phyloP scores from a whole-genome alignment of 2,797 vertebrate species.

The Sebastes baramenuke region DNA sequence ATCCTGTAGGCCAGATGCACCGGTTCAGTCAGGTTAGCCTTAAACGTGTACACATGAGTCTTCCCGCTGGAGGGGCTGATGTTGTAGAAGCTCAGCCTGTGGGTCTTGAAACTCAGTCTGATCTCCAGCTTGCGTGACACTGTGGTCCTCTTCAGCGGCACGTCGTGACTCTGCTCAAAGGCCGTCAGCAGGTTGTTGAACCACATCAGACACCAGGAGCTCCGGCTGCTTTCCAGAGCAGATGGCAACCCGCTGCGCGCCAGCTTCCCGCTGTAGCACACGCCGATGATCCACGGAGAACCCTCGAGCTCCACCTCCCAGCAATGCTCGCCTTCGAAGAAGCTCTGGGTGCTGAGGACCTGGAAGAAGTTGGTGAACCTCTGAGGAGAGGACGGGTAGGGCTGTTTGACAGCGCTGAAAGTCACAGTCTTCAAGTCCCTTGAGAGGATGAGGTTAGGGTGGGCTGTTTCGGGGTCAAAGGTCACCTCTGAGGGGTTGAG shows the following conservation, averaged over 20 bases:
- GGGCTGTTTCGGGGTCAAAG: constrained; percentile 78
- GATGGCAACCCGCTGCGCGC: constrained; percentile 74
- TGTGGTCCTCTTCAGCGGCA: constrained; percentile 76
- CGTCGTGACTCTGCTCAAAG: constrained; percentile 69
- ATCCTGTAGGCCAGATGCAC: constrained; percentile 82
- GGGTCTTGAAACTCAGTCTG: constrained; percentile 74
- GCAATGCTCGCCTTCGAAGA: constrained; percentile 76
- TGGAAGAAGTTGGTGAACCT: constrained; percentile 81
- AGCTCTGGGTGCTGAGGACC: constrained; percentile 80
- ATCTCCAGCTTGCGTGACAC: constrained; percentile 75
- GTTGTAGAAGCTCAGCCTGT: constrained; percentile 78
- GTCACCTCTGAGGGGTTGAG: constrained; percentile 83
- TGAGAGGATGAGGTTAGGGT: constrained; percentile 80
- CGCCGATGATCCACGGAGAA: constrained; percentile 78
- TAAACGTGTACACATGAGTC: constrained; percentile 79
- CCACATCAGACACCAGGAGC: constrained; percentile 85
- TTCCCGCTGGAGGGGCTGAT: constrained; percentile 70
- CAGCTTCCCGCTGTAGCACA: constrained; percentile 72
- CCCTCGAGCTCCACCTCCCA: constrained; percentile 78
- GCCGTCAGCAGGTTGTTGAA: constrained; percentile 79
- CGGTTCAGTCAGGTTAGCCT: constrained; percentile 71
- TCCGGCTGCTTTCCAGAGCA: constrained; percentile 78
- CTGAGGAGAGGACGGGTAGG: constrained; percentile 60
- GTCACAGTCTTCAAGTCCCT: constrained; percentile 79
- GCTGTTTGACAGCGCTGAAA: constrained; percentile 71